Evolutionary conservation across 1,140 invertebrate species (phyloP).

Genomic region (Galleria mellonella): DNA sequence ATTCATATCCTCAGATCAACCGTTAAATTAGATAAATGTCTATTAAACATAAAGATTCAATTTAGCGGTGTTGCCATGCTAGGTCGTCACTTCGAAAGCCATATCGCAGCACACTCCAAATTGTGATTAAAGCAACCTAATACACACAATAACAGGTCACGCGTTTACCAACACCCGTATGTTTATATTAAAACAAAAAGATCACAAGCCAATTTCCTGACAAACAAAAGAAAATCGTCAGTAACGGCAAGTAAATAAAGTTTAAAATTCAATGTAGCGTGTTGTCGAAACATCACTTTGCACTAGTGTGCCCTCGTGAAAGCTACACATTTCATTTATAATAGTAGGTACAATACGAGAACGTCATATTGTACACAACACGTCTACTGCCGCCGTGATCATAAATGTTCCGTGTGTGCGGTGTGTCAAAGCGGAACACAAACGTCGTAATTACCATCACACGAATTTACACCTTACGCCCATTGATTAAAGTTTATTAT

Average conservation of each 20-base stretch:
- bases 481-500: slow-evolving; percentile 10
- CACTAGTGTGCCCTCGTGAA: slow-evolving; percentile 64
- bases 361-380: slow-evolving; percentile 66
- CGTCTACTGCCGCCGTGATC: slow-evolving; percentile 54
- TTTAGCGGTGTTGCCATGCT: slow-evolving; percentile 57
- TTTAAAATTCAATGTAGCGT: slow-evolving; percentile 11
- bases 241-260: slow-evolving; percentile 4
- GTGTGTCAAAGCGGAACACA: slow-evolving; percentile 14
- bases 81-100: slow-evolving; percentile 59
- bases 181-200: slow-evolving; percentile 31
- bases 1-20: neutral
- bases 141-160: slow-evolving; percentile 72
- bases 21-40: slow-evolving; percentile 6
- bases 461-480: slow-evolving; percentile 17
- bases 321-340: slow-evolving; percentile 72
- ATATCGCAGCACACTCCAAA: slow-evolving; percentile 66
- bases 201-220: slow-evolving; percentile 6
- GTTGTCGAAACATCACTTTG: slow-evolving; percentile 38
- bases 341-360: slow-evolving; percentile 63
- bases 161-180: slow-evolving; percentile 55
- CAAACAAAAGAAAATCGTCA: slow-evolving; percentile 9
- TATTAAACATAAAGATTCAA: slow-evolving; percentile 44
- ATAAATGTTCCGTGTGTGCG: slow-evolving; percentile 47
- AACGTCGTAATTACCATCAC: slow-evolving; percentile 18
- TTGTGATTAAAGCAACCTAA: slow-evolving; percentile 72